Evolutionary conservation across 2,888 invertebrate genomes (phyloP), one percentile per base, ranked within the genome.

Genomic region (Erebia palarica): DNA sequence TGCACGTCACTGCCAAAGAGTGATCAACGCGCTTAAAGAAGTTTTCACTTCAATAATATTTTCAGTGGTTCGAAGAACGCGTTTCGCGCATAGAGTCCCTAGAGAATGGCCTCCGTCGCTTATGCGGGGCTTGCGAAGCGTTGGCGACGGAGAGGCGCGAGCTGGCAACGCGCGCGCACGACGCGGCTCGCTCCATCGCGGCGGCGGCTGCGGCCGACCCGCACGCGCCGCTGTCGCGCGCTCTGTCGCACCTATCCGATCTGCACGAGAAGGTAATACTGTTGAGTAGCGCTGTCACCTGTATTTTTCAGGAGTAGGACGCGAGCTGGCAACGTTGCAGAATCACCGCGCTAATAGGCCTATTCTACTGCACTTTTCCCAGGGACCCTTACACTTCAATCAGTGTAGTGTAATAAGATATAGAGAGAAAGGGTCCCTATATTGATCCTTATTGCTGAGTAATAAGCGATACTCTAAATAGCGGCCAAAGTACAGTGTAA

Each of bases 11-110:
- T n/a, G n/a, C n/a, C n/a, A n/a, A n/a, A n/a, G n/a, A n/a, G n/a
- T n/a, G n/a, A n/a, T n/a, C n/a, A n/a, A n/a, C n/a, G n/a, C n/a
- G n/a, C n/a, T n/a, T n/a, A n/a, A n/a, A n/a, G n/a, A n/a, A n/a
- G n/a, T n/a, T n/a, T n/a, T n/a, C n/a, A n/a, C n/a, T n/a, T n/a
- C n/a, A 49, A 42, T 68, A 8, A 18, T 3, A 16, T 63, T 53
- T 61, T 65, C 80, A 99, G 98, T 99, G 99, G 99, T 99, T 99
- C 92, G 99, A 99, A 87, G 99, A 99, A 87, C 98, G 98, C 82
- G 96, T 97, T 42, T 95, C 96, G 8, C 98, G 98, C 87, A 95
- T 99, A 58, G 99, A 99, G 83, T 96, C 96, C 53, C 93, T 99
- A 36, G 99, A 99, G 86, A 94, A 95, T 75, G 98, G 98, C 83